Evolutionary conservation across 2,113 vertebrate species (phyloP).

Genomic region (Acanthisitta chloris): DNA sequence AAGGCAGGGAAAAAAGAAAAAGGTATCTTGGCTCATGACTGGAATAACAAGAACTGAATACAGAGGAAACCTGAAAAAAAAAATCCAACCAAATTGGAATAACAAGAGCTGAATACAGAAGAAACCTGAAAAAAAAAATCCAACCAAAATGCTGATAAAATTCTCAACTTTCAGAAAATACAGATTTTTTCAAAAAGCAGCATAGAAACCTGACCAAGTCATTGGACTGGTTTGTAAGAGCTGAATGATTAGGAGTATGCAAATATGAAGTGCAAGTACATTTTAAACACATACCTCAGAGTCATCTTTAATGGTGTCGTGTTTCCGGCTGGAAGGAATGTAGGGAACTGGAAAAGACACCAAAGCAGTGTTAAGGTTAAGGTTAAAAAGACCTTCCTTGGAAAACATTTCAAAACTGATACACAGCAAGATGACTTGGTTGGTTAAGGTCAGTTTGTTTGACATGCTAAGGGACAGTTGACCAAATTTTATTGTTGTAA

Average conservation of each 20-base stretch:
- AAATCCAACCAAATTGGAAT: too few relatives aligned
- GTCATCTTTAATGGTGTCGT: slow-evolving; percentile 86
- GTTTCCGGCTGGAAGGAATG: slow-evolving; percentile 85
- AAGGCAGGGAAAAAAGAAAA: neutral
- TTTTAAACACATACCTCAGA: slow-evolving; percentile 80
- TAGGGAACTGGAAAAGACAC: slow-evolving; percentile 79
- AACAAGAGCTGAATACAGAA: neutral
- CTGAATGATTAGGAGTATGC: neutral
- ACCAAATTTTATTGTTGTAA: neutral
- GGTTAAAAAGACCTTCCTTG: neutral
- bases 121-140: neutral
- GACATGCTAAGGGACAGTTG: neutral
- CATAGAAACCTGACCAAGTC: neutral
- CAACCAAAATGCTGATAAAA: neutral
- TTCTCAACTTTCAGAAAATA: neutral
- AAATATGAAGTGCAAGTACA: neutral
- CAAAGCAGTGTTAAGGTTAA: neutral
- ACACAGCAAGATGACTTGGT: neutral
- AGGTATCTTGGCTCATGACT: neutral
- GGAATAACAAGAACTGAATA: neutral
- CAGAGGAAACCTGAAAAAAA: neutral
- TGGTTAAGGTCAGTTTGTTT: neutral
- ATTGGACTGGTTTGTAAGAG: neutral
- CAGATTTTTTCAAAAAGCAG: neutral
- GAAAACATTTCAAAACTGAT: neutral